Conservation (phyloP, 37 sponge, comb jelly and placozoan species). For the Bolinopsis microptera region DNA sequence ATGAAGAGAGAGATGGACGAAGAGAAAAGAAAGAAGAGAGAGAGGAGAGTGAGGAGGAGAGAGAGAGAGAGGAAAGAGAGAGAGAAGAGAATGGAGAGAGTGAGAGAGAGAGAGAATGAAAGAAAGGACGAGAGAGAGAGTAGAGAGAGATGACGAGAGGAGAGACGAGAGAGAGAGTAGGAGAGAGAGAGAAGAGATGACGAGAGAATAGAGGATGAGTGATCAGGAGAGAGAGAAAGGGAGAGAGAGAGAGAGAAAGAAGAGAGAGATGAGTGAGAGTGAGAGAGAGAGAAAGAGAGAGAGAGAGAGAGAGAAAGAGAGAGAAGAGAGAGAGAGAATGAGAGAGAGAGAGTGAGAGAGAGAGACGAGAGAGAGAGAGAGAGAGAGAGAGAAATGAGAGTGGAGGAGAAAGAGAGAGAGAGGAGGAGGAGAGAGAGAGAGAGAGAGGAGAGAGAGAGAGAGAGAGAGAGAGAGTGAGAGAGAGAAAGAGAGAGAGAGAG, state of each 20-base stretch:
- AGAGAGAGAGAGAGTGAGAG: background rate
- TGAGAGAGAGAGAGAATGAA: background rate
- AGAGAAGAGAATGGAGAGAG: background rate
- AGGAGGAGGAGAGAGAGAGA: slow-evolving; percentile 43
- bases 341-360: background rate
- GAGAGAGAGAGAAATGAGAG: background rate
- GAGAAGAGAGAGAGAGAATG: background rate
- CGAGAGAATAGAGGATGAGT: background rate
- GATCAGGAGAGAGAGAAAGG: background rate
- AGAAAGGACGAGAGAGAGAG: too few species aligned
- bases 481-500: background rate
- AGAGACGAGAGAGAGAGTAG: background rate
- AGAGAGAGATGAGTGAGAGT: background rate
- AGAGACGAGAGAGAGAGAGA: background rate
- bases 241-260: background rate
- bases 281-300: background rate
- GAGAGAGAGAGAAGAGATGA: background rate
- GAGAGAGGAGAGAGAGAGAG: slow-evolving; percentile 41
- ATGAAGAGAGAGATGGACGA: background rate
- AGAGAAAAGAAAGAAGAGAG: background rate
- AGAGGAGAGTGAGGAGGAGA: background rate
- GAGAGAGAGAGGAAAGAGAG: slow-evolving; percentile 35
- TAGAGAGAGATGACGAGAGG: background rate
- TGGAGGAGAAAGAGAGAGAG: background rate
- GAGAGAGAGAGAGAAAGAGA: background rate